These are phyloP conservation scores for Antechinus stuartii DNA, from an alignment of 2,113 vertebrate species.

Conservation along the genomic window DNA sequence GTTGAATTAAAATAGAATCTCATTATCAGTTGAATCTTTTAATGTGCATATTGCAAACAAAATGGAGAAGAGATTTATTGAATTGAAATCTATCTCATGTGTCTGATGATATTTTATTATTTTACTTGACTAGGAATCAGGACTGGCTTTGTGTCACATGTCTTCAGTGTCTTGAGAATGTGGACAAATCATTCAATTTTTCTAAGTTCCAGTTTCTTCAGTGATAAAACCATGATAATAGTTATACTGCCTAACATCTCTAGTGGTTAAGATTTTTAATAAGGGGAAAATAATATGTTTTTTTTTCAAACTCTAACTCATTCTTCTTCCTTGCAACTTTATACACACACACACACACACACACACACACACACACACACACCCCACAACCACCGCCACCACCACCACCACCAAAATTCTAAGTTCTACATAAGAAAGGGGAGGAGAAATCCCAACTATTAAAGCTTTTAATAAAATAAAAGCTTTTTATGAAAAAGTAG, in stretches of 20 bases:
- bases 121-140: neutral
- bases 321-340: neutral
- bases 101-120: neutral
- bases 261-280: neutral
- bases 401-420: neutral
- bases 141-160: neutral
- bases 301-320: neutral
- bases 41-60: neutral
- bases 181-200: neutral
- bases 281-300: neutral
- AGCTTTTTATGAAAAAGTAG: neutral
- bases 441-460: neutral
- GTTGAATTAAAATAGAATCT: neutral
- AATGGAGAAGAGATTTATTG: neutral
- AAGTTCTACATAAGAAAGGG: neutral
- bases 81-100: neutral
- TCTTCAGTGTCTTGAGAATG: neutral
- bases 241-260: neutral
- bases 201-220: neutral
- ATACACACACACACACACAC: neutral
- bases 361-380: neutral
- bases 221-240: neutral
- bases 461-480: neutral
- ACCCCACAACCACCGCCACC: neutral
- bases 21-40: neutral